A percentile compares a stretch with the other conserved stretches of the same genome.
Conservation (phyloP, 1,140 invertebrate species). For the Hormaphis cornu region DNA sequence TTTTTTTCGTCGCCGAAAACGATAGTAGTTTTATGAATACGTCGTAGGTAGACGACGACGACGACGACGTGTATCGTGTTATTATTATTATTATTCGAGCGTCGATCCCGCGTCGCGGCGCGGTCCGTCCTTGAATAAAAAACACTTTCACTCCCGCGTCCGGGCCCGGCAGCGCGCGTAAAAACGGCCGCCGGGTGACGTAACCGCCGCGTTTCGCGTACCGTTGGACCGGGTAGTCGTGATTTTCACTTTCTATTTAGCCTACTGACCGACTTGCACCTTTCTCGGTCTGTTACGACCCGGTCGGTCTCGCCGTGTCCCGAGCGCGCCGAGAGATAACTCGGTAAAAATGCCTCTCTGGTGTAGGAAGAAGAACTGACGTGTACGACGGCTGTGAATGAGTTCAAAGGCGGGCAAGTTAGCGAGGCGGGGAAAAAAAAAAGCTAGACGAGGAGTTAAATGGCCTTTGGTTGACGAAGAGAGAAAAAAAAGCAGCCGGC, state of each 20-base stretch:
- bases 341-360: not conserved
- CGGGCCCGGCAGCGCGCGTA: conserved; percentile 27
- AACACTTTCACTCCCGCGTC: conserved; percentile 27
- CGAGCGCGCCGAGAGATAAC: not conserved
- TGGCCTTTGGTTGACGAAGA: no score
- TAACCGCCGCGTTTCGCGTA: conserved; percentile 24
- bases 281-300: conserved; percentile 27
- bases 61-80: no score
- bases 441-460: no score
- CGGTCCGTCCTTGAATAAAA: conserved; percentile 31
- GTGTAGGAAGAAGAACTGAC: not conserved
- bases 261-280: conserved; percentile 32
- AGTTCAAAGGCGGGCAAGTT: no score
- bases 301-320: conserved; percentile 4
- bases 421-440: no score
- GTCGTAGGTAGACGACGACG: no score
- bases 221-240: conserved; percentile 30
- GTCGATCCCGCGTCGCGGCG: no score
- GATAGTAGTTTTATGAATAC: no score
- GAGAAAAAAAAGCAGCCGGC: no score
- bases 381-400: no score
- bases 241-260: conserved; percentile 33
- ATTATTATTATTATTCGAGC: no score
- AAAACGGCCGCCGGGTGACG: conserved; percentile 29
- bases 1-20: no score